A percentile compares a stretch with the other conserved stretches of the same genome.
Conservation (phyloP, 2,888 invertebrate genomes). For the Empis stercorea region DNA sequence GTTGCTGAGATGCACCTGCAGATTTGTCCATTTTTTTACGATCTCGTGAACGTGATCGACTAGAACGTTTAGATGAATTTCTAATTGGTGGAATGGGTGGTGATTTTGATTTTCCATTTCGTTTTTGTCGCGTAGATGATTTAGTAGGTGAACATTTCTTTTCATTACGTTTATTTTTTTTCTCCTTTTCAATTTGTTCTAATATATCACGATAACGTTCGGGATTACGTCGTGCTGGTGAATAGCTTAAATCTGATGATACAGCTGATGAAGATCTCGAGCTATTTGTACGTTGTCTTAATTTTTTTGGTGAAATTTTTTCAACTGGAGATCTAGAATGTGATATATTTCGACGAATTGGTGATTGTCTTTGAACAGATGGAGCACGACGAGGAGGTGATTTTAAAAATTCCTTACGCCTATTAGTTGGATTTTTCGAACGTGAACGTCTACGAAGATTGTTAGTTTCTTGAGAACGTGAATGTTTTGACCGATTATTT, state of each 20-base stretch:
- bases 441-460: conserved; percentile 10
- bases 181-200: conserved; percentile 43
- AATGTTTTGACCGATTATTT: neutral
- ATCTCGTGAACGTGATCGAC: conserved; percentile 12
- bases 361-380: conserved; percentile 4
- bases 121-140: neutral
- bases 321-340: neutral
- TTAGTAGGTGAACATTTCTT: conserved; percentile 22
- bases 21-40: conserved; percentile 4
- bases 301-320: conserved; percentile 8
- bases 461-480: neutral
- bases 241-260: conserved; percentile 48
- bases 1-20: conserved; percentile 20
- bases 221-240: conserved; percentile 53
- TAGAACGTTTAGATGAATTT: conserved; percentile 5
- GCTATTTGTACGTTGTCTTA: conserved; percentile 11
- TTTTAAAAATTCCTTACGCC: conserved; percentile 15
- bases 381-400: conserved; percentile 10
- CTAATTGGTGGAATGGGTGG: conserved; percentile 6
- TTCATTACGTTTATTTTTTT: conserved; percentile 34
- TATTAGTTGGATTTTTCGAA: conserved; percentile 7
- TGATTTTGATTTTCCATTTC: neutral
- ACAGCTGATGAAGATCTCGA: conserved; percentile 25
- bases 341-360: conserved; percentile 9
- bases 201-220: conserved; percentile 55